Conservation (phyloP, 2,888 invertebrate species). For the Dynastes grantii region DNA sequence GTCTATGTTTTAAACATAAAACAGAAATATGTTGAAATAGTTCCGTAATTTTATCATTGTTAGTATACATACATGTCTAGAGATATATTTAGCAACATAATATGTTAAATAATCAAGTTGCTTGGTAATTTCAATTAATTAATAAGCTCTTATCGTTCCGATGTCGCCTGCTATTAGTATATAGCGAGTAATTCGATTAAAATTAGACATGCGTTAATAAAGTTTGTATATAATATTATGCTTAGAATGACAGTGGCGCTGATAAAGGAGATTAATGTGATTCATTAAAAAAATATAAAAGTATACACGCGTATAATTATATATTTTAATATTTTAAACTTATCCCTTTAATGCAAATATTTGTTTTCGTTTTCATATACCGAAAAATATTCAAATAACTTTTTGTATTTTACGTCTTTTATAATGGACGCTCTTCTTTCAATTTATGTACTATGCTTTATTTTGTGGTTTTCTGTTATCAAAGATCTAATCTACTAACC, state of each 20-base stretch:
- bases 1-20: neutral
- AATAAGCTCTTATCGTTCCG: neutral
- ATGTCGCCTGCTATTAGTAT: neutral
- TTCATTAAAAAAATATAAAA: neutral
- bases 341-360: neutral
- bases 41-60: neutral
- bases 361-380: neutral
- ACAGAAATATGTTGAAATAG: neutral
- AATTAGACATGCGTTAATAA: no score
- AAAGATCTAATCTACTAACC: no score
- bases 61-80: neutral
- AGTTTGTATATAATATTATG: neutral
- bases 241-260: neutral
- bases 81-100: neutral
- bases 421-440: no score
- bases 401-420: no score
- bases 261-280: neutral
- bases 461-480: no score
- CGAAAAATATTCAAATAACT: no score
- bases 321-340: neutral
- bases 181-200: neutral
- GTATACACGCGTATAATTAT: neutral
- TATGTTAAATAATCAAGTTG: neutral
- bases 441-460: no score
- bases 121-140: slow-evolving; percentile 9